Conservation (phyloP, 2,113 vertebrate species). For the Bambusicola thoracicus region DNA sequence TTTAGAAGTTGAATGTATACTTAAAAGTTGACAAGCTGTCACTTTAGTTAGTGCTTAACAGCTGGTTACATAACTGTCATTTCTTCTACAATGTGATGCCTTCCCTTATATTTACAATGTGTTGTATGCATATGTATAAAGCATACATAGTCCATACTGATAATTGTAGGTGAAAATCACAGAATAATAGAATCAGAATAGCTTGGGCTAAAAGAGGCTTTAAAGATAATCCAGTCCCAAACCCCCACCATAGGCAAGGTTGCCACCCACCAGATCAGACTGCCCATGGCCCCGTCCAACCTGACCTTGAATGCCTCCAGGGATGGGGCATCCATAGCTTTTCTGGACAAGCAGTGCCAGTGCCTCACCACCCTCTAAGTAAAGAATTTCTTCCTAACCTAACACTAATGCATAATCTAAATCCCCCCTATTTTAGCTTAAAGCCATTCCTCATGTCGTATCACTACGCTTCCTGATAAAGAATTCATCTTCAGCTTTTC, state of each 20-base stretch:
- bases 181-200: background rate
- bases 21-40: background rate
- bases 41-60: background rate
- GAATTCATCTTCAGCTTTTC: background rate
- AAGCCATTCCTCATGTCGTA: background rate
- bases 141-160: fast-evolving
- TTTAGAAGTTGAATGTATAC: background rate
- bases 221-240: background rate
- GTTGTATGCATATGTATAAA: background rate
- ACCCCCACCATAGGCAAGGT: background rate
- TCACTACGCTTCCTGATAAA: background rate
- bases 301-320: background rate
- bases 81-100: background rate
- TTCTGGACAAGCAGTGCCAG: background rate
- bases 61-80: fast-evolving
- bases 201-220: background rate
- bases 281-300: background rate
- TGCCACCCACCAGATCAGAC: no score
- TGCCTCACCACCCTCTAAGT: background rate
- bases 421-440: background rate
- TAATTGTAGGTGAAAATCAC: background rate
- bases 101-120: background rate
- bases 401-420: background rate
- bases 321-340: background rate
- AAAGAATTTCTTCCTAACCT: background rate